phyloP scores from a whole-genome alignment of 2,797 vertebrate genomes.

The Brachyrhaphis roseni region DNA sequence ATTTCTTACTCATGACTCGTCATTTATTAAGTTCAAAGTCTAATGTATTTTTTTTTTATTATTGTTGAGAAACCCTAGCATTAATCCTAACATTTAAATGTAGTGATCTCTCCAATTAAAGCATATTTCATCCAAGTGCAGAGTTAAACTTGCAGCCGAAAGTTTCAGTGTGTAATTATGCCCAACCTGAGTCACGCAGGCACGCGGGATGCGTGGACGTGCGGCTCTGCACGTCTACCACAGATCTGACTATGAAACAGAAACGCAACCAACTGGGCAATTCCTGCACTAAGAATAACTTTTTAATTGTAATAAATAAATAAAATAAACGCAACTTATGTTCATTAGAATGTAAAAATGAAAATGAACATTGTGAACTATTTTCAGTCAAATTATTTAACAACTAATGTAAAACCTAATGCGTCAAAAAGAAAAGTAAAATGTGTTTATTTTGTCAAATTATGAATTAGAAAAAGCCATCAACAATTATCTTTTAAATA shows the following conservation, averaged over 20 bases:
- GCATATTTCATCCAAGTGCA: background rate
- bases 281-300: background rate
- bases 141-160: background rate
- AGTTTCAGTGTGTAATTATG: background rate
- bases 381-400: background rate
- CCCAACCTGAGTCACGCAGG: slow-evolving; percentile 30
- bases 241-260: background rate
- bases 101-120: background rate
- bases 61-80: no score
- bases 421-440: background rate
- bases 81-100: background rate
- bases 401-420: background rate
- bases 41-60: no score
- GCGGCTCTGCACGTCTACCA: slow-evolving; percentile 44
- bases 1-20: background rate
- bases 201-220: slow-evolving; percentile 29
- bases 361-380: background rate
- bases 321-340: background rate
- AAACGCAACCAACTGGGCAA: background rate
- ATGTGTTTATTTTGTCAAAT: no score
- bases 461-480: no score
- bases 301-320: background rate
- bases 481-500: no score
- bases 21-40: slow-evolving; percentile 4
- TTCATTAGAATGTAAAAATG: background rate